These are phyloP conservation scores for Tinea pellionella DNA, from an alignment of 2,888 invertebrate genomes.

Conservation along the genomic window DNA sequence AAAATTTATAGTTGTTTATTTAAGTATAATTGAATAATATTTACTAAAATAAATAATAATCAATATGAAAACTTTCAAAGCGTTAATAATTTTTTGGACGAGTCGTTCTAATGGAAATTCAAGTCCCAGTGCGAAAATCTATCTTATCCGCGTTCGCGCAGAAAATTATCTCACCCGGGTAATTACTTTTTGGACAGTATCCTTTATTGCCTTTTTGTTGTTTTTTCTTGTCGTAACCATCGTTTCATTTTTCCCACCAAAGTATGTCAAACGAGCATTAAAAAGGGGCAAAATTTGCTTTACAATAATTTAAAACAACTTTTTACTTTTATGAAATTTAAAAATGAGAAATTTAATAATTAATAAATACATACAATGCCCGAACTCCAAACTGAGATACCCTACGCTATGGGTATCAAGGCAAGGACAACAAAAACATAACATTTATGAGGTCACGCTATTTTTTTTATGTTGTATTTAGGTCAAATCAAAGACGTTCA, in stretches of 20 bases:
- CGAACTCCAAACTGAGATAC: too few species aligned
- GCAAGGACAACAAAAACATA: too few species aligned
- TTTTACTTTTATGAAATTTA: too few species aligned
- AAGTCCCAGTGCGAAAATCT: constrained; percentile 21
- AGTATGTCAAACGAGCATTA: background rate
- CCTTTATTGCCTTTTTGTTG: constrained; percentile 19
- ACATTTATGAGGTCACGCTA: too few species aligned
- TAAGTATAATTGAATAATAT: too few species aligned
- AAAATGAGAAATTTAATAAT: too few species aligned
- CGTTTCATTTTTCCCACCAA: background rate
- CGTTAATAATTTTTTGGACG: background rate
- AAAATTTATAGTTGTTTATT: too few species aligned
- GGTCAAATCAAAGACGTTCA: background rate
- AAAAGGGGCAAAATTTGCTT: background rate
- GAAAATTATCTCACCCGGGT: constrained; percentile 27
- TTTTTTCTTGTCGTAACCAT: background rate
- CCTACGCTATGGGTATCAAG: too few species aligned
- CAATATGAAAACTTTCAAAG: background rate
- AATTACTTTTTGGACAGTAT: constrained; percentile 26
- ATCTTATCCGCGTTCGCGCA: constrained; percentile 24
- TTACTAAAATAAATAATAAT: too few species aligned
- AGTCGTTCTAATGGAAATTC: constrained; percentile 14
- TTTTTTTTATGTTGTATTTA: background rate
- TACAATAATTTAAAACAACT: too few species aligned
- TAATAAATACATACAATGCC: too few species aligned